phyloP scores from a whole-genome alignment of 2,113 vertebrate species.

The Galemys pyrenaicus region DNA sequence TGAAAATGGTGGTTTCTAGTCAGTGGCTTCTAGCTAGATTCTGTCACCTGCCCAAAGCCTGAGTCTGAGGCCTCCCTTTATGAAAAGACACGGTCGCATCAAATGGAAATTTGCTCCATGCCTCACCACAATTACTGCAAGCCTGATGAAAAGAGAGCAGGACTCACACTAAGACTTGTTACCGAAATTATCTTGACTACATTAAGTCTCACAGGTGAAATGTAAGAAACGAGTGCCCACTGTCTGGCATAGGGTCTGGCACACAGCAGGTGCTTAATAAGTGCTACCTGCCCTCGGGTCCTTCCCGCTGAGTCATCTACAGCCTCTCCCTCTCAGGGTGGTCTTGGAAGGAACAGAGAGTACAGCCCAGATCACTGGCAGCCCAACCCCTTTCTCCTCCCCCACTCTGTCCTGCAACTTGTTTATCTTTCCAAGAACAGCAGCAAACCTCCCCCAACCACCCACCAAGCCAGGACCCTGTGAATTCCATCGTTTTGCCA shows the following conservation, averaged over 20 bases:
- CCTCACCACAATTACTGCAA: not conserved
- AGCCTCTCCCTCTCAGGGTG: not conserved
- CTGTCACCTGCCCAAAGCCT: not conserved
- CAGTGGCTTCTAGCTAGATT: not conserved
- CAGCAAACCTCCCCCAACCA: not conserved
- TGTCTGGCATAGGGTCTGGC: not conserved
- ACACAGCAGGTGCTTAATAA: not conserved
- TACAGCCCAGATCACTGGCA: not conserved
- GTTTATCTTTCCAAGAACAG: conserved; percentile 44
- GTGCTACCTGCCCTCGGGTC: not conserved
- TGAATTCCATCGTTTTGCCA: conserved; percentile 52
- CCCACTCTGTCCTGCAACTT: not conserved
- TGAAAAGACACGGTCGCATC: not conserved
- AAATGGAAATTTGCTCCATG: not conserved
- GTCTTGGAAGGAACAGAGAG: not conserved
- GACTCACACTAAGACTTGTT: not conserved
- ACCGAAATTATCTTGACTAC: not conserved
- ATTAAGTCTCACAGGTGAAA: not conserved
- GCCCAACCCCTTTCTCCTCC: not conserved
- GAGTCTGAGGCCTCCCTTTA: not conserved
- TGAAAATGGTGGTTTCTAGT: no score
- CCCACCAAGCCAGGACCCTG: not conserved
- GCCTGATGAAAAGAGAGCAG: not conserved
- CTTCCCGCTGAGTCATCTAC: not conserved
- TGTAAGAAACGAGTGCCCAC: not conserved